Evolutionary conservation across 1,140 invertebrate species (phyloP).

Genomic region (Listronotus oregonensis): DNA sequence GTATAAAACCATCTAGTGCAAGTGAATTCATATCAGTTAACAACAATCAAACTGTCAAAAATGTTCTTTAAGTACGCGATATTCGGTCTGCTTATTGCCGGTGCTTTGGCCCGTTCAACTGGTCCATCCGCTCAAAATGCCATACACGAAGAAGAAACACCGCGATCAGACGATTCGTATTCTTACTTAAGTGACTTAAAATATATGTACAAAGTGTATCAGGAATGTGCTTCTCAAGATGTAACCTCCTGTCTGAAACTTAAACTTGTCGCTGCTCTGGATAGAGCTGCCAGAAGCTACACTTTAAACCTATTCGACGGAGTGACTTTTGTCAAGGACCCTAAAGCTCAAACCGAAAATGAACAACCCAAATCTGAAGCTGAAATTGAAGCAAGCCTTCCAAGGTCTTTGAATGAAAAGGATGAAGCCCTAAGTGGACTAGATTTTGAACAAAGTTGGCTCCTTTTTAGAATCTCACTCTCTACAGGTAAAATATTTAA

Average conservation of each 20-base stretch:
- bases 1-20: conserved; percentile 54
- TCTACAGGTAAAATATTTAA: conserved; percentile 64
- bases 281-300: conserved; percentile 67
- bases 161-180: conserved; percentile 48
- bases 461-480: conserved; percentile 77
- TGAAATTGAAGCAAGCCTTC: conserved; percentile 70
- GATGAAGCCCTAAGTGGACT: conserved; percentile 74
- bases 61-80: conserved; percentile 54
- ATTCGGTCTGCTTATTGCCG: conserved; percentile 54
- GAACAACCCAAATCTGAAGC: conserved; percentile 58
- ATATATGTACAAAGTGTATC: conserved; percentile 68
- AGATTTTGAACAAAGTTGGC: conserved; percentile 73
- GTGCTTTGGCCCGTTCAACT: conserved; percentile 57
- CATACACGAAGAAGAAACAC: conserved; percentile 57
- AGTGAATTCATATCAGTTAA: conserved; percentile 55
- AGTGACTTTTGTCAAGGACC: conserved; percentile 70
- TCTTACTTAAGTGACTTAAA: conserved; percentile 61
- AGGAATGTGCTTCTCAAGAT: conserved; percentile 73
- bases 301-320: conserved; percentile 71
- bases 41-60: conserved; percentile 37
- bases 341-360: conserved; percentile 53
- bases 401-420: conserved; percentile 69
- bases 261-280: conserved; percentile 73
- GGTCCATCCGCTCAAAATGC: conserved; percentile 56
- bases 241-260: conserved; percentile 75